Evolutionary conservation across 1,140 invertebrate species (phyloP).

Genomic region (Drosophila parabipectinata): DNA sequence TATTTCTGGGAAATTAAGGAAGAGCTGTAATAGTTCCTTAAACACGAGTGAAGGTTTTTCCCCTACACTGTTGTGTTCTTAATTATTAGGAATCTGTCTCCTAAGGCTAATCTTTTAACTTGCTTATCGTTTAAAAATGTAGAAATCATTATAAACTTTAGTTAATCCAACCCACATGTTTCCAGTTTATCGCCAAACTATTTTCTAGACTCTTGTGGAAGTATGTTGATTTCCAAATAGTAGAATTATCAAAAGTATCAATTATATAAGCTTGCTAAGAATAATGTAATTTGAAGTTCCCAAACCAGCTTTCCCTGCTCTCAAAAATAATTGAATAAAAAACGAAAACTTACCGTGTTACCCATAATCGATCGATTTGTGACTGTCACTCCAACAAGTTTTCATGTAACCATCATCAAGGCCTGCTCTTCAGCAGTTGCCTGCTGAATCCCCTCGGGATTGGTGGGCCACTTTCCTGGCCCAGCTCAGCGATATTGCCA

Average conservation of each 20-base stretch:
- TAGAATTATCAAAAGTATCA: neutral
- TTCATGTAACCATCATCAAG: slow-evolving; percentile 45
- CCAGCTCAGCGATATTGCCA: slow-evolving; percentile 61
- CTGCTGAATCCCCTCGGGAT: neutral
- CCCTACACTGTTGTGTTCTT: neutral
- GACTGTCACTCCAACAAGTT: slow-evolving; percentile 38
- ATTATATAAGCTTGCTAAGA: neutral
- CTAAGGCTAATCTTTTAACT: too few relatives aligned
- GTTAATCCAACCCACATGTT: neutral
- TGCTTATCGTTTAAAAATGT: too few relatives aligned
- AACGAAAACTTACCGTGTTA: slow-evolving; percentile 1
- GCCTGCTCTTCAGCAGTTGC: slow-evolving; percentile 22
- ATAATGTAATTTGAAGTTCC: neutral
- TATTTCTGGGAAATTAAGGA: slow-evolving; percentile 3
- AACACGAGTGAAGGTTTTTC: neutral
- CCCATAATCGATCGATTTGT: slow-evolving; percentile 17
- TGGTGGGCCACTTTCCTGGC: slow-evolving; percentile 50
- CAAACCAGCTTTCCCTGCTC: slow-evolving; percentile 32
- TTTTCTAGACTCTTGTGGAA: neutral
- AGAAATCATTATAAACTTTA: too few relatives aligned
- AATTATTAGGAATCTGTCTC: neutral
- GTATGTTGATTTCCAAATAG: neutral
- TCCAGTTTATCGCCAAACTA: neutral
- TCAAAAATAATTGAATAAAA: slow-evolving; percentile 7
- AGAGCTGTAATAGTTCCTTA: neutral